Conservation (phyloP, 2,113 vertebrate genomes). For the Puntigrus tetrazona region DNA sequence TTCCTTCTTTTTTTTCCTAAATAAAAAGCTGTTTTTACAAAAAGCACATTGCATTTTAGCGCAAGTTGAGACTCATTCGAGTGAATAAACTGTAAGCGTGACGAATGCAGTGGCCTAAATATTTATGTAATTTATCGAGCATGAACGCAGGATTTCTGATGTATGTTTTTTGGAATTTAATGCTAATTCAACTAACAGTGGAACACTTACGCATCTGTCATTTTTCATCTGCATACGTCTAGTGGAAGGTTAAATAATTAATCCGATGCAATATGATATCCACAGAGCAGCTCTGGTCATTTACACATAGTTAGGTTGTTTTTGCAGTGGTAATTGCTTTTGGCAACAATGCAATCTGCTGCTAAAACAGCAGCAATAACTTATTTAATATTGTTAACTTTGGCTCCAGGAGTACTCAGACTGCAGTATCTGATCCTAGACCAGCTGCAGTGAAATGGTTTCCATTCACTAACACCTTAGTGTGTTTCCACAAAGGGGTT, state of each 20-base stretch:
- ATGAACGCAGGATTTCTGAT: not conserved
- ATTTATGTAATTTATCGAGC: slow-evolving; percentile 17
- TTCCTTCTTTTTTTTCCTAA: slow-evolving; percentile 28
- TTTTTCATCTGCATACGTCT: slow-evolving; percentile 57
- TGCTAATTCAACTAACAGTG: slow-evolving; percentile 46
- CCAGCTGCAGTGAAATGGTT: slow-evolving; percentile 27
- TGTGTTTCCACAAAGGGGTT: slow-evolving; percentile 38
- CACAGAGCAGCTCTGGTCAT: slow-evolving; percentile 65
- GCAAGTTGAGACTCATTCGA: not conserved
- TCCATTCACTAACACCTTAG: slow-evolving; percentile 55
- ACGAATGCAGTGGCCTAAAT: not conserved
- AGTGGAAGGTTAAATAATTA: slow-evolving; percentile 64
- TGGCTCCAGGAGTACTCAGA: slow-evolving; percentile 45
- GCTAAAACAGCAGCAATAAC: slow-evolving; percentile 55
- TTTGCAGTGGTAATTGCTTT: slow-evolving; percentile 63
- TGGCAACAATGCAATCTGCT: slow-evolving; percentile 63
- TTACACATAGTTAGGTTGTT: slow-evolving; percentile 69
- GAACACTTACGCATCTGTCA: slow-evolving; percentile 57
- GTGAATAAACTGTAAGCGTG: slow-evolving; percentile 16
- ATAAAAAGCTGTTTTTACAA: slow-evolving; percentile 43
- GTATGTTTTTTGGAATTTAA: slow-evolving; percentile 14
- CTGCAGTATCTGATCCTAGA: slow-evolving; percentile 25
- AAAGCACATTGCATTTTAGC: slow-evolving; percentile 10
- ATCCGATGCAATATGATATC: slow-evolving; percentile 63
- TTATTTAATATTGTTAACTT: slow-evolving; percentile 55